Conservation (phyloP, 2,797 vertebrate genomes). For the Morus bassanus region DNA sequence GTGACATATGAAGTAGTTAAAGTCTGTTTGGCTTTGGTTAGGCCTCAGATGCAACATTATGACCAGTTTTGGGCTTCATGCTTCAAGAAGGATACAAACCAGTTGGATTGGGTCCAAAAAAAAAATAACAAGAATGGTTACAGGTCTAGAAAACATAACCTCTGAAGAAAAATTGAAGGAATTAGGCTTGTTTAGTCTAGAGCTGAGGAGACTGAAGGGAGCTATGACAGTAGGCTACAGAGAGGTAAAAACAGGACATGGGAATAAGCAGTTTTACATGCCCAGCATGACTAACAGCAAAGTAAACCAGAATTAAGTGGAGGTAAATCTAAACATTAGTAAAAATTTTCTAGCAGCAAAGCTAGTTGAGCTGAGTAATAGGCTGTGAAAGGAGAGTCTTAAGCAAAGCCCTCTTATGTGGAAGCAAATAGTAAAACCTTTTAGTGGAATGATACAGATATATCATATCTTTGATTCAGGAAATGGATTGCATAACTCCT, state of each 20-base stretch:
- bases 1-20: neutral
- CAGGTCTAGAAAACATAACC: neutral
- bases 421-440: neutral
- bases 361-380: neutral
- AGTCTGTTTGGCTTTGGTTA: neutral
- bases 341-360: neutral
- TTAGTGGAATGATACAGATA: neutral
- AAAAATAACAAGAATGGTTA: neutral
- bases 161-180: conserved; percentile 7
- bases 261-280: neutral
- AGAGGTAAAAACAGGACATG: conserved; percentile 2
- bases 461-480: neutral
- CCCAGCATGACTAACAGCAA: neutral
- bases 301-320: neutral
- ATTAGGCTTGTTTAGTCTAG: conserved; percentile 43
- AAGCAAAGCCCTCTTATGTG: neutral
- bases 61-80: neutral
- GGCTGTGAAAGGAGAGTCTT: neutral
- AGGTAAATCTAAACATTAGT: neutral
- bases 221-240: neutral
- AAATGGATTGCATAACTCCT: neutral
- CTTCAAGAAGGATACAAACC: neutral
- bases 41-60: neutral
- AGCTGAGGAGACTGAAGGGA: neutral
- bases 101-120: neutral